These are phyloP conservation scores for Notodonta dromedarius DNA, from an alignment of 2,888 invertebrate genomes.

Conservation along the genomic window DNA sequence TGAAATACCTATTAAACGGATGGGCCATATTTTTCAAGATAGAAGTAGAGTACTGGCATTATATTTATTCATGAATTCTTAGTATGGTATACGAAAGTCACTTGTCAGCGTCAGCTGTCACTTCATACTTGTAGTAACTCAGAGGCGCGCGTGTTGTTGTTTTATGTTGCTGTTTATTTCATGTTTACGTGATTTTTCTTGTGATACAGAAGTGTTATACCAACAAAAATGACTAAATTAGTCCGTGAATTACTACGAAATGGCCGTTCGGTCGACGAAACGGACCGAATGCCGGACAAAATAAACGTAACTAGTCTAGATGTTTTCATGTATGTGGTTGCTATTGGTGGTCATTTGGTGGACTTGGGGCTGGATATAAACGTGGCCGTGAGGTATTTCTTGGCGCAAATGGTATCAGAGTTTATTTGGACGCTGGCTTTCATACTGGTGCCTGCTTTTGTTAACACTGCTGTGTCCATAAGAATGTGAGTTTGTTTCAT, in stretches of 20 bases:
- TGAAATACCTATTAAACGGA: too few species aligned
- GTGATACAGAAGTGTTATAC: slow-evolving; percentile 4
- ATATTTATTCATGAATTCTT: too few species aligned
- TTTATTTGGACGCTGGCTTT: slow-evolving; percentile 88
- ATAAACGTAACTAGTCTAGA: slow-evolving; percentile 85
- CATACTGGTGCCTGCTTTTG: slow-evolving; percentile 89
- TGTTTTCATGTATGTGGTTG: slow-evolving; percentile 86
- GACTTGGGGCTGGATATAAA: slow-evolving; percentile 89
- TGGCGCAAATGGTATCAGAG: slow-evolving; percentile 81
- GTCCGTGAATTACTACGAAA: slow-evolving; percentile 63
- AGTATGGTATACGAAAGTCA: too few species aligned
- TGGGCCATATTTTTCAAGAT: too few species aligned
- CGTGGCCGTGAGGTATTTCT: slow-evolving; percentile 86
- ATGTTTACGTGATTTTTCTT: slow-evolving; percentile 7
- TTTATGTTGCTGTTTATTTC: background rate
- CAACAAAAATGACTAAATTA: slow-evolving; percentile 61
- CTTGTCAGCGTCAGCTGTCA: too few species aligned
- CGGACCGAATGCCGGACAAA: slow-evolving; percentile 85
- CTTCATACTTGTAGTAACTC: too few species aligned
- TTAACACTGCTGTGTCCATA: slow-evolving; percentile 89
- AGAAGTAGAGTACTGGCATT: too few species aligned
- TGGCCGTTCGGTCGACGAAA: slow-evolving; percentile 78
- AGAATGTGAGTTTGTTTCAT: slow-evolving; percentile 86
- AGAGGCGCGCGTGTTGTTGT: background rate
- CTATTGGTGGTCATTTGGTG: slow-evolving; percentile 87